Evolutionary conservation across 53 echinoderm and acorn worm species (phyloP).

Genomic region (Echinarachnius parma): DNA sequence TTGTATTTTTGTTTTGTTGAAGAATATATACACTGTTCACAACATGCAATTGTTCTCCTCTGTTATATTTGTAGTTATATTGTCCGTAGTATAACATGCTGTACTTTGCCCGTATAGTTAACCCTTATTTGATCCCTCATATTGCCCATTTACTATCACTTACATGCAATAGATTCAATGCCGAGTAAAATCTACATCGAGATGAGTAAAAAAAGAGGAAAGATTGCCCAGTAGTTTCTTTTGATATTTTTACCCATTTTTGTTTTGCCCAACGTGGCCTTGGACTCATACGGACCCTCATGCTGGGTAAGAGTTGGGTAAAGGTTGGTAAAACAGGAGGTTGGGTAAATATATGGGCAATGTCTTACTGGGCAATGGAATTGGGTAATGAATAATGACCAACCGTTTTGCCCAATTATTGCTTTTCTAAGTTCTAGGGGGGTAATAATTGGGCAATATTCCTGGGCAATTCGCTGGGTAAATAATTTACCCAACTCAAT

Average conservation of each 20-base stretch:
- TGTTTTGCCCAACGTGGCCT: constrained; percentile 10
- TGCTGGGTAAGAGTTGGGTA: constrained; percentile 11
- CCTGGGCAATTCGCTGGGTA: constrained; percentile 4
- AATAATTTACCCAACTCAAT: constrained; percentile 9
- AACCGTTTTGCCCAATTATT: constrained; percentile 10
- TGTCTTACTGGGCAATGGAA: constrained; percentile 12
- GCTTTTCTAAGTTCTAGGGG: constrained; percentile 3
- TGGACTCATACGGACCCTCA: constrained; percentile 6
- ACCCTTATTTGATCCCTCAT: constrained; percentile 4
- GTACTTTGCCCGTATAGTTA: constrained; percentile 5
- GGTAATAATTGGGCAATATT: not conserved
- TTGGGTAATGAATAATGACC: constrained; percentile 11
- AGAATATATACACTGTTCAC: constrained; percentile 4
- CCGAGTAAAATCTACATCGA: constrained; percentile 8
- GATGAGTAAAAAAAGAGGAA: constrained; percentile 8
- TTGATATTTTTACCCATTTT: constrained; percentile 13
- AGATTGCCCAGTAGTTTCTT: constrained; percentile 9
- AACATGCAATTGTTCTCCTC: constrained; percentile 9
- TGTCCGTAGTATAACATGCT: constrained; percentile 14
- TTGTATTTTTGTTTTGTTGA: not conserved
- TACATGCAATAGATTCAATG: constrained; percentile 9
- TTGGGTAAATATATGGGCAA: constrained; percentile 12
- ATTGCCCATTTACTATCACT: constrained; percentile 6
- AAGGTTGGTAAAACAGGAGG: constrained; percentile 14
- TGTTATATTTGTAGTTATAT: constrained; percentile 14